Evolutionary conservation across 1,140 invertebrate species (phyloP).

Genomic region (Oncopodura yosiiana): DNA sequence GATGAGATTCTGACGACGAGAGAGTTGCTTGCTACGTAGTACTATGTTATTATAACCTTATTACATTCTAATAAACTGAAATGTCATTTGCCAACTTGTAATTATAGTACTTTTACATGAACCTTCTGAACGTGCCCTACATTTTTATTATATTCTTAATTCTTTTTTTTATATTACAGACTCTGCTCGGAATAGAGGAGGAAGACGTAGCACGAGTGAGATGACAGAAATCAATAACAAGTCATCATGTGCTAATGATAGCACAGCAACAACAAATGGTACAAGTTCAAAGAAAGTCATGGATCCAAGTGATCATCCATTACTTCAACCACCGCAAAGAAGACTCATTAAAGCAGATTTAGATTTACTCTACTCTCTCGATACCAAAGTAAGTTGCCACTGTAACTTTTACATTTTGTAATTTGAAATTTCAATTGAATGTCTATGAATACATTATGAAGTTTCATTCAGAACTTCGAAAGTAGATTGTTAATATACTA

Average conservation of each 20-base stretch:
- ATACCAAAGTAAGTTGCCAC: constrained; percentile 29
- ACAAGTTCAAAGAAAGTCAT: constrained; percentile 21
- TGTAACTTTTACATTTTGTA: too few relatives aligned
- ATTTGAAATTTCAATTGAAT: not conserved
- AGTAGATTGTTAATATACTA: too few relatives aligned
- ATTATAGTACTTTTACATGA: too few relatives aligned
- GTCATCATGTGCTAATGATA: constrained; percentile 1
- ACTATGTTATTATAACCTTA: too few relatives aligned
- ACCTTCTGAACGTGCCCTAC: too few relatives aligned
- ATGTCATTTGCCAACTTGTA: too few relatives aligned
- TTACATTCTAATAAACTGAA: too few relatives aligned
- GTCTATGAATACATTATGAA: not conserved
- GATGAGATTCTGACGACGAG: too few relatives aligned
- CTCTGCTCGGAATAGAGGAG: constrained; percentile 17
- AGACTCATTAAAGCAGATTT: constrained; percentile 46
- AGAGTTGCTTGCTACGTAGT: too few relatives aligned
- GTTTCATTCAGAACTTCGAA: too few relatives aligned
- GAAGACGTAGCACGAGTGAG: constrained; percentile 23
- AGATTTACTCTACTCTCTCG: constrained; percentile 37
- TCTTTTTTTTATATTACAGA: constrained; percentile 18
- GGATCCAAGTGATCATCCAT: constrained; percentile 18
- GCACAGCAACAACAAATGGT: constrained; percentile 32
- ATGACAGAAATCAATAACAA: constrained; percentile 23
- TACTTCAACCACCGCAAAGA: constrained; percentile 36
- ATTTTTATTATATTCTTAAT: constrained; percentile 8